Conservation (phyloP, 2,888 invertebrate species). For the Ecliptopera silaceata region DNA sequence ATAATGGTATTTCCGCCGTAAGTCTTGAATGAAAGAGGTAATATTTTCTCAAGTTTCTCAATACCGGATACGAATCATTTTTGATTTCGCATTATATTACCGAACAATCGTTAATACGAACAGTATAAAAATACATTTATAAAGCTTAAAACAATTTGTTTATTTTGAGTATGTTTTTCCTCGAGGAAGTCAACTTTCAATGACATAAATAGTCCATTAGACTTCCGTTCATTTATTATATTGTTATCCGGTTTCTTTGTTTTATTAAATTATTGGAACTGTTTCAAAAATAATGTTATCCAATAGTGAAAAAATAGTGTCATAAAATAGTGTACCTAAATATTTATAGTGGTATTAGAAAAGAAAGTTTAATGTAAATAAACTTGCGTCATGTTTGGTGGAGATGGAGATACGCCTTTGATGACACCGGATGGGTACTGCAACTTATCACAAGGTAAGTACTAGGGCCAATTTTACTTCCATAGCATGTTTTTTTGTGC, state of each 20-base stretch:
- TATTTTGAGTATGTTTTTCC: neutral
- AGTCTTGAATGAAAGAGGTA: too few relatives aligned
- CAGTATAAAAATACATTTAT: neutral
- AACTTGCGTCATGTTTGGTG: conserved; percentile 63
- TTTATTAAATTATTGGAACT: neutral
- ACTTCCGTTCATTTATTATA: neutral
- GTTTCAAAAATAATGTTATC: too few relatives aligned
- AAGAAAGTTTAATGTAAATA: conserved; percentile 20
- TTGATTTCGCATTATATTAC: too few relatives aligned
- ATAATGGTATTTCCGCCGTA: too few relatives aligned
- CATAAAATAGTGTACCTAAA: neutral
- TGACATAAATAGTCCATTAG: neutral
- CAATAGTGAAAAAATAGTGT: neutral
- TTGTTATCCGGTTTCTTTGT: neutral
- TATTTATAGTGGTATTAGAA: too few relatives aligned
- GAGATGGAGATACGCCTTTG: conserved; percentile 68
- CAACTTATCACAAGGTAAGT: conserved; percentile 71
- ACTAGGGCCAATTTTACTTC: neutral
- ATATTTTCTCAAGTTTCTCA: too few relatives aligned
- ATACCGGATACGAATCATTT: too few relatives aligned
- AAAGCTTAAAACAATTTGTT: conserved; percentile 1
- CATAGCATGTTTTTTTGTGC: too few relatives aligned
- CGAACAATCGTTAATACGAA: too few relatives aligned
- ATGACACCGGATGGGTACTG: conserved; percentile 79
- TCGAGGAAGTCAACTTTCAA: neutral